Percentiles rank a stretch among this genome's conserved stretches.
These are phyloP conservation scores for Lethocerus indicus DNA, from an alignment of 1,140 invertebrate genomes.

Conservation along the genomic window DNA sequence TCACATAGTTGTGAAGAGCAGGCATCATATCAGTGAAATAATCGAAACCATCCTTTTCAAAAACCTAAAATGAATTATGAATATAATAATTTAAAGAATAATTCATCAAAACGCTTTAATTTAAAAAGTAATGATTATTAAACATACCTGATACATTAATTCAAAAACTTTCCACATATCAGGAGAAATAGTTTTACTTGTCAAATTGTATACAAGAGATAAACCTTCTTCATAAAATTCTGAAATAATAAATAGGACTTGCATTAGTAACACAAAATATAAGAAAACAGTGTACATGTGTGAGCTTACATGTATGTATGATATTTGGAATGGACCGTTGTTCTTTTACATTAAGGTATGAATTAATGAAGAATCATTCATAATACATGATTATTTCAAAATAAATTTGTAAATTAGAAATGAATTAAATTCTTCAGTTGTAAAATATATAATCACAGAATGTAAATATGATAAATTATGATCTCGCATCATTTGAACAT, in stretches of 20 bases:
- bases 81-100: slow-evolving; percentile 3
- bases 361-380: too few species aligned
- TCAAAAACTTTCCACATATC: slow-evolving; percentile 95
- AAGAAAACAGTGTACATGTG: too few species aligned
- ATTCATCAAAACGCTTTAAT: not conserved
- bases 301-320: too few species aligned
- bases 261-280: too few species aligned
- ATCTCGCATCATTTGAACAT: too few species aligned
- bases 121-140: slow-evolving; percentile 10
- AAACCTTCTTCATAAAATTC: slow-evolving; percentile 96
- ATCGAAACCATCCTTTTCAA: slow-evolving; percentile 86
- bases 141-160: slow-evolving; percentile 53
- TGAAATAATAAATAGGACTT: slow-evolving; percentile 27
- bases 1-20: slow-evolving; percentile 92
- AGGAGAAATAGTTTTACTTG: slow-evolving; percentile 67
- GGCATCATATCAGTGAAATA: slow-evolving; percentile 99
- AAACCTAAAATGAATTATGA: slow-evolving; percentile 37
- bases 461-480: too few species aligned
- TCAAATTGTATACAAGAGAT: slow-evolving; percentile 82
- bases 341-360: too few species aligned
- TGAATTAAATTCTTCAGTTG: too few species aligned
- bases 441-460: too few species aligned
- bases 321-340: too few species aligned
- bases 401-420: too few species aligned
- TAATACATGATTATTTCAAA: too few species aligned